These are phyloP conservation scores for Indicator maculatus DNA, from an alignment of 2,113 vertebrate species.

Conservation along the genomic window DNA sequence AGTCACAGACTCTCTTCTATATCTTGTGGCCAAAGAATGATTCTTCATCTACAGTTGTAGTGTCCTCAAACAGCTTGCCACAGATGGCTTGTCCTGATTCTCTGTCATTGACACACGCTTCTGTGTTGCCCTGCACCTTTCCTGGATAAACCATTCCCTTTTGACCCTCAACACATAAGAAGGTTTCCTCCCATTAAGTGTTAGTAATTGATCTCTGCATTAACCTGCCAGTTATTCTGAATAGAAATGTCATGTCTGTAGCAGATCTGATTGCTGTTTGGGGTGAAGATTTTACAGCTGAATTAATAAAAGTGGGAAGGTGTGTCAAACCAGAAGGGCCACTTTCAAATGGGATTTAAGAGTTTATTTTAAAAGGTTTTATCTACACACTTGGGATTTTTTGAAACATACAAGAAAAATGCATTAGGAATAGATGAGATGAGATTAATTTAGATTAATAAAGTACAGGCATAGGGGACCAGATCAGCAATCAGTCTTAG, in stretches of 20 bases:
- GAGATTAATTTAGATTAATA: slow-evolving; percentile 4
- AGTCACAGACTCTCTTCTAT: slow-evolving; percentile 39
- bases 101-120: not conserved
- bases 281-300: not conserved
- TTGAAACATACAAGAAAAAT: not conserved
- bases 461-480: not conserved
- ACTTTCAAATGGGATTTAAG: not conserved
- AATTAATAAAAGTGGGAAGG: not conserved
- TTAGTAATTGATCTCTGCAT: not conserved
- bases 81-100: slow-evolving; percentile 2
- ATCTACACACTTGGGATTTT: not conserved
- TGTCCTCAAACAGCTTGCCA: slow-evolving; percentile 31
- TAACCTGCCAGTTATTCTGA: not conserved
- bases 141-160: not conserved
- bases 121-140: not conserved
- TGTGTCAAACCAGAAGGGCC: not conserved
- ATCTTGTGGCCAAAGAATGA: slow-evolving; percentile 52
- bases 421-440: not conserved
- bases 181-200: not conserved
- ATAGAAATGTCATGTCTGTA: not conserved
- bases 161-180: fast-evolving
- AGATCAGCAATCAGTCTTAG: not conserved
- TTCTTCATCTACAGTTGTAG: slow-evolving; percentile 33
- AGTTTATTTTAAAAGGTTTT: not conserved
- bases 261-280: fast-evolving